These are phyloP conservation scores for Paradisaea rubra DNA, from an alignment of 2,113 vertebrate species.

Conservation along the genomic window DNA sequence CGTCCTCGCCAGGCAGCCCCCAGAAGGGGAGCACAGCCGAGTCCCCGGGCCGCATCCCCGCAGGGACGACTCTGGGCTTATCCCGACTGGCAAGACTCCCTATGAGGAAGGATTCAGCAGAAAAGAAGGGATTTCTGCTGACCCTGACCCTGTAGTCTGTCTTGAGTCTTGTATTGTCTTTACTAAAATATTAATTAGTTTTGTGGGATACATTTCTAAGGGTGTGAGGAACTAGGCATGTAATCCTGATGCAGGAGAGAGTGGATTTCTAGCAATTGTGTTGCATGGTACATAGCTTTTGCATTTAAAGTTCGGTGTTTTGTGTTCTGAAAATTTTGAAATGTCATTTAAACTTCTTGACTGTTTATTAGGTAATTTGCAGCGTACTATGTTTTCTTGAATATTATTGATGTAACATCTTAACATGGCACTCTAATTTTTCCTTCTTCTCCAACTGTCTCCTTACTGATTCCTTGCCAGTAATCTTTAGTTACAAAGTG, in stretches of 20 bases:
- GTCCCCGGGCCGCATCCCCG: neutral
- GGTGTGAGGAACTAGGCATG: accelerated
- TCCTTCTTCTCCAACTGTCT: neutral
- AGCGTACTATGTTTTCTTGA: accelerated
- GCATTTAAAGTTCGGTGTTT: neutral
- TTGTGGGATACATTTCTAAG: neutral
- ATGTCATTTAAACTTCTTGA: neutral
- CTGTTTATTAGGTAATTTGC: neutral
- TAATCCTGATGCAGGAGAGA: neutral
- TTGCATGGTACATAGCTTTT: neutral
- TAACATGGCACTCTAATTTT: neutral
- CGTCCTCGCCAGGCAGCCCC: neutral
- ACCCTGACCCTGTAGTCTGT: neutral
- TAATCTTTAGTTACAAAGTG: neutral
- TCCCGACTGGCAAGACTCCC: accelerated
- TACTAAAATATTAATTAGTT: neutral
- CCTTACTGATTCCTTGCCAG: neutral
- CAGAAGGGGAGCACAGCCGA: neutral
- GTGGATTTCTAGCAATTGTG: neutral
- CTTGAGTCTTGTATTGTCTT: accelerated
- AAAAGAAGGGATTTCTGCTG: neutral
- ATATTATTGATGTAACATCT: neutral
- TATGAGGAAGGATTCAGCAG: neutral
- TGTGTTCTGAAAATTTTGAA: neutral
- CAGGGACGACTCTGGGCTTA: too few species aligned